Evolutionary conservation across 2,113 vertebrate genomes (phyloP).

Genomic region (Pelobates fuscus): DNA sequence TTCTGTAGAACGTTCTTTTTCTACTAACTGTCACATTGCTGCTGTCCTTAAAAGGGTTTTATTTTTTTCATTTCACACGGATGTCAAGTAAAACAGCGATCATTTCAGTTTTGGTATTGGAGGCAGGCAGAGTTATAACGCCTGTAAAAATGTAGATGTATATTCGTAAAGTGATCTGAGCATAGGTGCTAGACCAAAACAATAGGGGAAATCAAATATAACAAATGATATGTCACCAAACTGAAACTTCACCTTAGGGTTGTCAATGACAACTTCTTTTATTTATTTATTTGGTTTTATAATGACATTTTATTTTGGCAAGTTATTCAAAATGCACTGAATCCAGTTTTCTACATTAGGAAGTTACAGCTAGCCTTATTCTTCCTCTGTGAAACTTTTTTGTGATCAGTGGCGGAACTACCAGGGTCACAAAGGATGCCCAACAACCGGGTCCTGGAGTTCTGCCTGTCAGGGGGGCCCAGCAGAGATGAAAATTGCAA

Average conservation of each 20-base stretch:
- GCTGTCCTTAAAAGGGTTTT: conserved; percentile 1
- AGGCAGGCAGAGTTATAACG: neutral
- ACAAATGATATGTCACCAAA: neutral
- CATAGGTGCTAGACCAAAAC: neutral
- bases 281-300: neutral
- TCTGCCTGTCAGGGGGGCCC: too few relatives aligned
- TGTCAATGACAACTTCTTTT: conserved; percentile 1
- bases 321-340: neutral
- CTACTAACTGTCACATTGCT: conserved; percentile 21
- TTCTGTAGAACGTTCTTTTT: conserved; percentile 33
- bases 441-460: too few relatives aligned
- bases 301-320: neutral
- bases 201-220: neutral
- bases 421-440: too few relatives aligned
- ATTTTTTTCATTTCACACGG: conserved; percentile 15
- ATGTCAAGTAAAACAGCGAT: conserved; percentile 9
- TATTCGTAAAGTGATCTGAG: neutral
- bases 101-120: neutral
- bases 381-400: too few relatives aligned
- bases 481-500: too few relatives aligned
- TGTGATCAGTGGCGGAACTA: too few relatives aligned
- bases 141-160: neutral
- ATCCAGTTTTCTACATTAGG: too few relatives aligned
- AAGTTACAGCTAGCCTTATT: too few relatives aligned
- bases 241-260: neutral